Evolutionary conservation across 2,888 invertebrate genomes (phyloP).

Genomic region (Patella ulyssiponensis): DNA sequence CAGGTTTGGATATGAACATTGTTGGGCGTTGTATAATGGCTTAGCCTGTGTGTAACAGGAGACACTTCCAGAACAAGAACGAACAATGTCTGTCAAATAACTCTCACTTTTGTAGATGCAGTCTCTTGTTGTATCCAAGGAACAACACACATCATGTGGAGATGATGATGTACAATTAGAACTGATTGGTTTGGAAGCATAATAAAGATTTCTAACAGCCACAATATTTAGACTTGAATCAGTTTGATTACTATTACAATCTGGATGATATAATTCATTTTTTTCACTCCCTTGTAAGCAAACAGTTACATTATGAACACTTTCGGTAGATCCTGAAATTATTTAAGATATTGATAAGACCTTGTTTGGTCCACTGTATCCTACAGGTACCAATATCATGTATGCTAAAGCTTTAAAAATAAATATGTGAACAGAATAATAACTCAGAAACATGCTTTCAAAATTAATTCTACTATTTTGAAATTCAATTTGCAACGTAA

Average conservation of each 20-base stretch:
- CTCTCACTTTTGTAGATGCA: background rate
- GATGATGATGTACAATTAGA: background rate
- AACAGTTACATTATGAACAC: slow-evolving; percentile 1
- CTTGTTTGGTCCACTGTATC: no score
- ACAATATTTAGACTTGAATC: slow-evolving; percentile 13
- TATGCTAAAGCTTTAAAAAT: no score
- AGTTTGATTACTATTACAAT: slow-evolving; percentile 8
- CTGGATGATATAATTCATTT: background rate
- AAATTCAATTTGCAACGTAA: no score
- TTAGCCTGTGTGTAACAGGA: background rate
- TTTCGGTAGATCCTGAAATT: no score
- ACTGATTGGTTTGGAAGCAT: slow-evolving; percentile 14
- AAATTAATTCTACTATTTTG: no score
- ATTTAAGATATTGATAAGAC: no score
- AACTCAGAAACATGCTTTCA: no score
- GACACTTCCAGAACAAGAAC: slow-evolving; percentile 12
- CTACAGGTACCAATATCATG: no score
- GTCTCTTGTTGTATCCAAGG: background rate
- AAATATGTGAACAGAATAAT: no score
- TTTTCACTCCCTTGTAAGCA: slow-evolving; percentile 4
- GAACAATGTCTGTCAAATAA: background rate
- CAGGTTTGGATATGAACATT: background rate
- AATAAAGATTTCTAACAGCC: slow-evolving; percentile 14
- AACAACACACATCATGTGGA: slow-evolving; percentile 14
- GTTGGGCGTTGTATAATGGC: background rate